These are phyloP conservation scores for Chaunax sp. DNA, from an alignment of 2,797 vertebrate genomes.

Conservation along the genomic window DNA sequence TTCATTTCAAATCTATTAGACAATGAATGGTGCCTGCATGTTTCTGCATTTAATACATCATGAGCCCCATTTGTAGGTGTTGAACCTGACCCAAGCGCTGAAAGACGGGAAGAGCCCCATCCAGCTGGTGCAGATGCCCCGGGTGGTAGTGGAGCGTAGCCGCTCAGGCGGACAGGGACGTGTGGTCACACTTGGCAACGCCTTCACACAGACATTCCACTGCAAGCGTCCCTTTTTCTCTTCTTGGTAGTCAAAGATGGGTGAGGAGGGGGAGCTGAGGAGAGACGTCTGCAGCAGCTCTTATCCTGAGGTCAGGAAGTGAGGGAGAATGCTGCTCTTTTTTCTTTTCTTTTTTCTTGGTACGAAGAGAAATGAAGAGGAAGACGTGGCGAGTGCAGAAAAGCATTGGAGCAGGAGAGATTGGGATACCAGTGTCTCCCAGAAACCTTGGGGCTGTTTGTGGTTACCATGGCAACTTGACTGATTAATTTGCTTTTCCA, in stretches of 20 bases:
- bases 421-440: constrained; percentile 46
- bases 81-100: constrained; percentile 95
- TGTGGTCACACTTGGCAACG: constrained; percentile 89
- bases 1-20: background rate
- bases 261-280: background rate
- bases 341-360: no score
- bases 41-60: background rate
- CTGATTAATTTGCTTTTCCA: constrained; percentile 59
- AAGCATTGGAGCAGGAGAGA: constrained; percentile 27
- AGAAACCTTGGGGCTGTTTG: constrained; percentile 46
- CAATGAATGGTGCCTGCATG: background rate
- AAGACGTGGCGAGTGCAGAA: constrained; percentile 19
- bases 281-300: background rate
- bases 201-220: constrained; percentile 96
- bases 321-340: constrained; percentile 10
- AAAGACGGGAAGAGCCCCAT: constrained; percentile 93
- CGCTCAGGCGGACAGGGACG: constrained; percentile 89
- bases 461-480: constrained; percentile 64
- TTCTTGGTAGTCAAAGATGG: constrained; percentile 88
- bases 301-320: constrained; percentile 13
- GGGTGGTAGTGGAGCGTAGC: constrained; percentile 94
- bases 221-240: constrained; percentile 97
- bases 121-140: constrained; percentile 97
- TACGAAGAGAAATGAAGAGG: no score
- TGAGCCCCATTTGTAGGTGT: constrained; percentile 80